Evolutionary conservation across 2,113 vertebrate genomes (phyloP), one percentile per base, ranked within the genome.

Genomic region (Campylomormyrus numenius): DNA sequence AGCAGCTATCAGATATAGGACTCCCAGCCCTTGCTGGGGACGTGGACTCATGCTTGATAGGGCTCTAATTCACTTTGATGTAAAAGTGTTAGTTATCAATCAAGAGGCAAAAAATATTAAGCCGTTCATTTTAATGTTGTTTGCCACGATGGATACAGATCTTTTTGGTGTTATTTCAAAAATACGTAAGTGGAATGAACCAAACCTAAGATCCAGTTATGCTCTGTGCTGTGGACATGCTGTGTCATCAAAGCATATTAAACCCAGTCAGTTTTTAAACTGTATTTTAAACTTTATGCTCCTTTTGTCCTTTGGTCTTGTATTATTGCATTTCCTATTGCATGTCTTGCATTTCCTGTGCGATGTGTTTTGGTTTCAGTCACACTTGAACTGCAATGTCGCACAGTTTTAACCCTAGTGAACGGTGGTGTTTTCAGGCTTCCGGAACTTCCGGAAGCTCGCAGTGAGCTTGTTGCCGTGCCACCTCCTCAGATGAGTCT

Each of bases 361-460:
- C 49, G 7, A n/a, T 27, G 62, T 27, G 10, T 35, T 53, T 19
- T 21, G n/a, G 52, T 15, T 56, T 56, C 35, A 7, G 19, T 89
- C 49, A 77, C 31, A 13, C 53, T 88, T 46, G 74, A 21, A 27
- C 74, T 49, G 58, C 35, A 4, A n/a, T n/a, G 52, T 70, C 80
- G 39, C 50, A 86, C n/a, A 42, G 17, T 46, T 5, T 84, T 86
- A 80, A 91, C 46, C 90, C 77, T 15, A 91, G 92, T 92, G 94
- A 93, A 94, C 95, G 13, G 87, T 90, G 95, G 96, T 93, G 85
- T 92, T 93, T 94, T 94, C 24, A 92, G 91, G 56, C 62, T 53
- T 21, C 17, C 17, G 17, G 52, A 53, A 19, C 90, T 93, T 91
- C 92, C 93, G 93, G 91, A 27, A 27, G 42, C 42, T 42, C 5